Evolutionary conservation across 1,140 invertebrate species (phyloP).

Genomic region (Ceratitis capitata): DNA sequence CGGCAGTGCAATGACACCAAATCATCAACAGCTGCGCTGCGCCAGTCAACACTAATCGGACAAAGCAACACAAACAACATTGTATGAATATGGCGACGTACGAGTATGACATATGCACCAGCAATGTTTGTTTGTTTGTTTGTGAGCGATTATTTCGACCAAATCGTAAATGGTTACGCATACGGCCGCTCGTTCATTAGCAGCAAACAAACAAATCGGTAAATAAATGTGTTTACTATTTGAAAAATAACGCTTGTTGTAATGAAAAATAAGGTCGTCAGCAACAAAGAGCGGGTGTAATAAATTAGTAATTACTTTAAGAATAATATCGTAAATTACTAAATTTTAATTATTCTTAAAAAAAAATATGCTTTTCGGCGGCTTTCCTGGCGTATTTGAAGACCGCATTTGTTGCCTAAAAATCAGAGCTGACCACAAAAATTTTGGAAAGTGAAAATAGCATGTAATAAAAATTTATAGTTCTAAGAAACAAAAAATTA

Average conservation of each 20-base stretch:
- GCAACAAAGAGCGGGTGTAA: neutral
- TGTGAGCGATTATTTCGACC: neutral
- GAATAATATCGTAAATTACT: neutral
- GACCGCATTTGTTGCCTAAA: too few species aligned
- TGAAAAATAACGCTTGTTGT: too few species aligned
- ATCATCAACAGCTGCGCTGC: neutral
- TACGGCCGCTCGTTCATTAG: neutral
- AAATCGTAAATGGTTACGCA: neutral
- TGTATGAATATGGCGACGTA: neutral
- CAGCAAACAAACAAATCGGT: neutral
- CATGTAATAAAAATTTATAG: too few species aligned
- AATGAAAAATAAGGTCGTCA: neutral
- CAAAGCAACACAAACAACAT: neutral
- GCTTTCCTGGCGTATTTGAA: too few species aligned
- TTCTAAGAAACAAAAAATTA: too few species aligned
- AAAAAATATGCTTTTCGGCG: too few species aligned
- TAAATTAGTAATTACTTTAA: neutral
- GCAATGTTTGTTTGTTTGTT: too few species aligned
- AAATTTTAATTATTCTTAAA: too few species aligned
- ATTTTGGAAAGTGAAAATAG: too few species aligned
- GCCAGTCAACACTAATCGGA: neutral
- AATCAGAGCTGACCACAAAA: too few species aligned
- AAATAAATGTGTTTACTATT: too few species aligned
- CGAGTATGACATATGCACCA: neutral
- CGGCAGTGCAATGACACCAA: constrained; percentile 10